These are phyloP conservation scores for Australoheros facetus DNA, from an alignment of 2,797 vertebrate genomes.

Conservation along the genomic window DNA sequence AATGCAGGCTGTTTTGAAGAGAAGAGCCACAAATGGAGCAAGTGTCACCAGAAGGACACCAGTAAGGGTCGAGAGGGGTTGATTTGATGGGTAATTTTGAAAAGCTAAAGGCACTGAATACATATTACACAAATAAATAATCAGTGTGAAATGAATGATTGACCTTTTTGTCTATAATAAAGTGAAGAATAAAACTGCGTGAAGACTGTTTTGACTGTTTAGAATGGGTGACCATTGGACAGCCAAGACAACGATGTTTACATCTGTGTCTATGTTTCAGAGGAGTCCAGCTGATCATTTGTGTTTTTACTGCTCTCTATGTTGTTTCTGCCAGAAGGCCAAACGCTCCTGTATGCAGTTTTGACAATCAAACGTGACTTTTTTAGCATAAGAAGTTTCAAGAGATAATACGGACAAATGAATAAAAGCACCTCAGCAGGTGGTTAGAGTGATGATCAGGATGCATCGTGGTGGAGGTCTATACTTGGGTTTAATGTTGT, in stretches of 20 bases:
- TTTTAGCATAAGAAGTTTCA: not conserved
- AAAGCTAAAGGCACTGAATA: not conserved
- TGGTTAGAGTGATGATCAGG: not conserved
- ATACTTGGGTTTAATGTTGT: not conserved
- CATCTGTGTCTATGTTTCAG: not conserved
- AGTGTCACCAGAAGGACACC: not conserved
- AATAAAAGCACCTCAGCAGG: not conserved
- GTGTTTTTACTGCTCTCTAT: not conserved
- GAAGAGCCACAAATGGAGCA: not conserved
- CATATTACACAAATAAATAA: not conserved
- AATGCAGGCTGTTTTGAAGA: not conserved
- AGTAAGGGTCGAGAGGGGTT: not conserved
- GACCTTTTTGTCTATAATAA: not conserved
- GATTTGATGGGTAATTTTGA: not conserved
- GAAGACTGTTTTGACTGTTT: not conserved
- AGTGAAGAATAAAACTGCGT: not conserved
- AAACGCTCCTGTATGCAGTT: not conserved
- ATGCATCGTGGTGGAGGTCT: not conserved
- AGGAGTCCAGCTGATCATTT: not conserved
- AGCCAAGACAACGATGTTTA: not conserved
- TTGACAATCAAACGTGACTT: not conserved
- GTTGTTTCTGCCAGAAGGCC: not conserved
- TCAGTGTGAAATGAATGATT: not conserved
- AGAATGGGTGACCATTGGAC: not conserved
- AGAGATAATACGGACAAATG: not conserved